Conservation (phyloP, 2,797 vertebrate species). For the Sebastes kiyomatsui region DNA sequence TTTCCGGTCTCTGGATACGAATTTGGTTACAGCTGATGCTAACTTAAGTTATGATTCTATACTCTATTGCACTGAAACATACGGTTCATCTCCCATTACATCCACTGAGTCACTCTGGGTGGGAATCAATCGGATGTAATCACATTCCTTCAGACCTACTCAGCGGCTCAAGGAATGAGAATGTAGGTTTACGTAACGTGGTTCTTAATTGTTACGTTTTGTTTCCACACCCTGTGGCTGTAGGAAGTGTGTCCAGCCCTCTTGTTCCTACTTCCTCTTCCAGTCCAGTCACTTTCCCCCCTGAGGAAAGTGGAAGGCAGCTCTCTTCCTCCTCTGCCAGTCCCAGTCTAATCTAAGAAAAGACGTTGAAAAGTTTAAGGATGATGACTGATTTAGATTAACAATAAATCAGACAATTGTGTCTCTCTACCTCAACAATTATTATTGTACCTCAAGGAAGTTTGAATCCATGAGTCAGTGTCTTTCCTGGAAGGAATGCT, state of each 20-base stretch:
- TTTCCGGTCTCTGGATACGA: background rate
- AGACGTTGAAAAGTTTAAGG: background rate
- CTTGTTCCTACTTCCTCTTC: conserved; percentile 41
- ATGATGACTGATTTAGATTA: conserved; percentile 5
- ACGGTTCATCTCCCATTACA: background rate
- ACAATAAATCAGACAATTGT: conserved; percentile 7
- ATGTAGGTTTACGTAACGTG: background rate
- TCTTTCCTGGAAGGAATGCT: conserved; percentile 10
- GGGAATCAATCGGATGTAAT: background rate
- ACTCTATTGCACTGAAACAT: background rate
- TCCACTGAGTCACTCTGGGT: conserved; percentile 26
- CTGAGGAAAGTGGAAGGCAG: background rate
- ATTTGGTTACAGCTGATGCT: background rate
- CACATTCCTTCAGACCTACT: background rate
- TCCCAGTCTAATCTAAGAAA: background rate
- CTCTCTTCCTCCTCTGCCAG: background rate
- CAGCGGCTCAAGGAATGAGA: background rate
- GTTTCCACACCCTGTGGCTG: background rate
- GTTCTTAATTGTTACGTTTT: background rate
- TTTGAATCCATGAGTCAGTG: conserved; percentile 23
- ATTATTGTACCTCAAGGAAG: background rate
- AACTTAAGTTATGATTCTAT: background rate
- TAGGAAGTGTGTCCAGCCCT: conserved; percentile 29
- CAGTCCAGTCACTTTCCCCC: background rate
- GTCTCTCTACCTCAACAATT: background rate